Evolutionary conservation across 2,797 vertebrate genomes (phyloP).

Genomic region (Holocentrus rufus): DNA sequence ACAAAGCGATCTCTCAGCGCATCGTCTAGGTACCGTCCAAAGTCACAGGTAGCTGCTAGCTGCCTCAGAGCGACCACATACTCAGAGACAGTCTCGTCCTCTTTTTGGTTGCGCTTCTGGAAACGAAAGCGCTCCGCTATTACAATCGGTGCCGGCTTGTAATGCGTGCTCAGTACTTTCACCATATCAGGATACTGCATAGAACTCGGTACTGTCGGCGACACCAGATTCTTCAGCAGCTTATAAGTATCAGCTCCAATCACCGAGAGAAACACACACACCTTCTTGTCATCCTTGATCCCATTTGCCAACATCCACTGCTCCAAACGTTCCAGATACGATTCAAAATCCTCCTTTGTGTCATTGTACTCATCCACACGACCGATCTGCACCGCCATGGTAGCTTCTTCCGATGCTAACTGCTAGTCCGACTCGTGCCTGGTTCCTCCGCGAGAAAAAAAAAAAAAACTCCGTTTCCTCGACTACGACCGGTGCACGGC

Average conservation of each 20-base stretch:
- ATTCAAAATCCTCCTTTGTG: slow-evolving; percentile 6
- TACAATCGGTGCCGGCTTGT: slow-evolving; percentile 1
- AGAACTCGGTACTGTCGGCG: slow-evolving; percentile 6
- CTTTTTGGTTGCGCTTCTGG: slow-evolving; percentile 4
- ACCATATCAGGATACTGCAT: background rate
- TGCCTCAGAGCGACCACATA: slow-evolving; percentile 19
- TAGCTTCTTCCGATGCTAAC: background rate
- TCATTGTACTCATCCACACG: slow-evolving; percentile 12
- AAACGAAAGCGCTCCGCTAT: slow-evolving; percentile 5
- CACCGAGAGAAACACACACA: slow-evolving; percentile 5
- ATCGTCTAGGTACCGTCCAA: background rate
- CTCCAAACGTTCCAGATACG: slow-evolving; percentile 4
- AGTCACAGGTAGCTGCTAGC: slow-evolving; percentile 10
- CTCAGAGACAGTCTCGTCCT: background rate
- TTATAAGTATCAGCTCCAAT: slow-evolving; percentile 16
- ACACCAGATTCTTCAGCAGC: slow-evolving; percentile 16
- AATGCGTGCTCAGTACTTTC: background rate
- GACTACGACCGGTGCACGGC: slow-evolving; percentile 1
- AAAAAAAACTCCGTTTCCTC: background rate
- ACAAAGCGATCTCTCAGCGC: slow-evolving; percentile 11
- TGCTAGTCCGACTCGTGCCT: background rate
- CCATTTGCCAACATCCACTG: slow-evolving; percentile 29
- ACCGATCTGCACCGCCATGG: slow-evolving; percentile 1
- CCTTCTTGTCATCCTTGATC: background rate
- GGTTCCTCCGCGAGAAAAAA: background rate